Percentiles rank a stretch among this genome's conserved stretches.
Conservation (phyloP, 2,888 invertebrate genomes). For the Philhelius pedissequus region DNA sequence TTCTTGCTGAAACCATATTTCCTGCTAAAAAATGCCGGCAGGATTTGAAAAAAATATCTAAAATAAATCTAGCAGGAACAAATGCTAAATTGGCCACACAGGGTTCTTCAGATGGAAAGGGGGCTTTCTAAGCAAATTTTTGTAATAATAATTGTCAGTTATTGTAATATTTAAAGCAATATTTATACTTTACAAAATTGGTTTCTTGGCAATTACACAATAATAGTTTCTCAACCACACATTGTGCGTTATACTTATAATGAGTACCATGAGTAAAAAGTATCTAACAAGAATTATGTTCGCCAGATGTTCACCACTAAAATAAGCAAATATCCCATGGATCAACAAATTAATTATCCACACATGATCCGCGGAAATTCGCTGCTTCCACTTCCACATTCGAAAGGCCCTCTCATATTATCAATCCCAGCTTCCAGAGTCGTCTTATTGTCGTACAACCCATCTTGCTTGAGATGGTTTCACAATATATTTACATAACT, state of each 20-base stretch:
- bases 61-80: no score
- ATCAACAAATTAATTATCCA: slow-evolving; percentile 58
- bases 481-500: no score
- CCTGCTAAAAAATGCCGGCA: no score
- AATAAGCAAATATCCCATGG: slow-evolving; percentile 53
- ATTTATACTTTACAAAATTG: no score
- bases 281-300: not conserved
- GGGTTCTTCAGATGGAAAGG: no score
- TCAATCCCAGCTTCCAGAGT: not conserved
- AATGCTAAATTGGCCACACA: no score
- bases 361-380: slow-evolving; percentile 43
- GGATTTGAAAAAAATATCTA: no score
- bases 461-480: not conserved
- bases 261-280: not conserved
- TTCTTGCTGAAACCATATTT: no score
- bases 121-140: no score
- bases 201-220: no score
- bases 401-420: not conserved
- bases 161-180: no score
- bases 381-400: not conserved
- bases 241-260: not conserved
- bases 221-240: not conserved
- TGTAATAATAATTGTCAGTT: no score
- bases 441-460: slow-evolving; percentile 2
- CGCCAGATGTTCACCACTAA: slow-evolving; percentile 22